These are phyloP conservation scores for Diabrotica balteata DNA, from an alignment of 2,888 invertebrate species.

Conservation along the genomic window DNA sequence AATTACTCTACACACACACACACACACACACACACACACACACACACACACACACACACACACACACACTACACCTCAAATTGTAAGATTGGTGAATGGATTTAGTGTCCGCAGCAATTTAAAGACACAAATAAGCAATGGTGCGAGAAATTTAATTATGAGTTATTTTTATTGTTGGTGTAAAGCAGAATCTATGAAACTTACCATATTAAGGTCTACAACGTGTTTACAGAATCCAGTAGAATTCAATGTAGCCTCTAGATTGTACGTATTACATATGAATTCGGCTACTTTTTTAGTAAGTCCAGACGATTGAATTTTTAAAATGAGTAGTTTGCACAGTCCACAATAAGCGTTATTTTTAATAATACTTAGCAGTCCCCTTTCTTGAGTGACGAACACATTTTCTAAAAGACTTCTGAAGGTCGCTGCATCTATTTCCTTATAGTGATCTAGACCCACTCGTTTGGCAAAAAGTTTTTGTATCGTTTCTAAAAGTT, in stretches of 20 bases:
- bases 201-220: constrained; percentile 39
- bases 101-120: no score
- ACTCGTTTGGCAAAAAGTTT: constrained; percentile 1
- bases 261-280: constrained; percentile 39
- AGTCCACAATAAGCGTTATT: constrained; percentile 26
- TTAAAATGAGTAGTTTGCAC: constrained; percentile 36
- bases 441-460: not conserved
- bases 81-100: no score
- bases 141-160: no score
- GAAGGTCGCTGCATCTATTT: not conserved
- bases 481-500: constrained; percentile 6
- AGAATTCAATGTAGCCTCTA: constrained; percentile 37
- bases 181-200: constrained; percentile 10
- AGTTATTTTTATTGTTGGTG: not conserved
- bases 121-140: no score
- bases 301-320: constrained; percentile 28
- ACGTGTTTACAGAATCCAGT: constrained; percentile 38
- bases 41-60: no score
- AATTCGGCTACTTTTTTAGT: constrained; percentile 33
- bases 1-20: no score
- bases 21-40: no score
- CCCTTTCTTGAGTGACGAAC: not conserved
- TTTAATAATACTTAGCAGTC: constrained; percentile 8
- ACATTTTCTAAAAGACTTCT: not conserved
- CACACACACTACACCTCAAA: no score